Percentiles rank a stretch among this genome's conserved stretches.
Conservation (phyloP, 2,113 vertebrate genomes). For the Catharus fuscescens region DNA sequence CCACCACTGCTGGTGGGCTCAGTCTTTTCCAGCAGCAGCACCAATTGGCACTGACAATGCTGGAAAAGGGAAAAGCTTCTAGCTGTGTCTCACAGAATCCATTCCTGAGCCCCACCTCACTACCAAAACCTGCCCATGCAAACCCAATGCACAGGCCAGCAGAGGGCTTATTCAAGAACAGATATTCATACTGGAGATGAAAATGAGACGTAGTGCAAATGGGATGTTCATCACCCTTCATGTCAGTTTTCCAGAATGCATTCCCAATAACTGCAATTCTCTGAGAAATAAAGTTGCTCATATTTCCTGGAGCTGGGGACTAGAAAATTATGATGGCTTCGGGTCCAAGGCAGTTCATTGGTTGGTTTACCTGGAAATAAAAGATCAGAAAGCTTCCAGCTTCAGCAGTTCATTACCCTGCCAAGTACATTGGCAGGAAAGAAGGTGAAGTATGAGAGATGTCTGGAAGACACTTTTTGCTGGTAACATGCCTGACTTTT, state of each 20-base stretch:
- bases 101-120: fast-evolving
- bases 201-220: neutral
- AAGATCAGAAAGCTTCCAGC: neutral
- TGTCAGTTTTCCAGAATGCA: neutral
- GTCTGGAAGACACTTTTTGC: neutral
- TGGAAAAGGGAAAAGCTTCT: neutral
- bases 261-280: neutral
- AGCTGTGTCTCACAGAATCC: neutral
- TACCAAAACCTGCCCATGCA: neutral
- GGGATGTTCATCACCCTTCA: neutral
- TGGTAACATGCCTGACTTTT: neutral
- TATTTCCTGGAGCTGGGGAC: neutral
- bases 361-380: conserved; percentile 18
- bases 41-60: fast-evolving
- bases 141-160: neutral
- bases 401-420: neutral
- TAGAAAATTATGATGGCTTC: neutral
- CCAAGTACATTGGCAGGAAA: neutral
- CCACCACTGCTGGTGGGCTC: fast-evolving
- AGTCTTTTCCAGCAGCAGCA: fast-evolving
- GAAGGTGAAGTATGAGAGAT: neutral
- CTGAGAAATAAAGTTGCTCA: neutral
- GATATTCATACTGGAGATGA: neutral
- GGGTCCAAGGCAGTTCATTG: neutral
- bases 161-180: neutral